phyloP scores from a whole-genome alignment of 2,797 vertebrate species.

The Huso huso region DNA sequence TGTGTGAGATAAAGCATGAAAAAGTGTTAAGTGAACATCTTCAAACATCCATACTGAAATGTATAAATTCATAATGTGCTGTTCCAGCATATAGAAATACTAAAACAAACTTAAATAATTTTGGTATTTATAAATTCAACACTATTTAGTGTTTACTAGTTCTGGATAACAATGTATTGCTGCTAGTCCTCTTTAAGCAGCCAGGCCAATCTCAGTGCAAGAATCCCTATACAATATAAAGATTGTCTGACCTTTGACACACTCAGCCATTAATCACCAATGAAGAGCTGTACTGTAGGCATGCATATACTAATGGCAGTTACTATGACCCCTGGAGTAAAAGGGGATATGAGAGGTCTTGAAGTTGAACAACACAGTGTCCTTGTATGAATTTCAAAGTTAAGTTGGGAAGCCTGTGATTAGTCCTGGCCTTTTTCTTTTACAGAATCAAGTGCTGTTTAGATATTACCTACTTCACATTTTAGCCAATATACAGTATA shows the following conservation, averaged over 20 bases:
- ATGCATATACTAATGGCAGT: slow-evolving; percentile 5
- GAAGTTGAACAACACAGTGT: slow-evolving; percentile 19
- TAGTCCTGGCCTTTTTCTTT: slow-evolving; percentile 14
- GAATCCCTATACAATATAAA: slow-evolving; percentile 27
- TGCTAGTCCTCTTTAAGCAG: too few relatives aligned
- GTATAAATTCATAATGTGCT: too few relatives aligned
- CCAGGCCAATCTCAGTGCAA: too few relatives aligned
- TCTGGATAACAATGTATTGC: too few relatives aligned
- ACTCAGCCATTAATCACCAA: slow-evolving; percentile 24
- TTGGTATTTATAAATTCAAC: too few relatives aligned
- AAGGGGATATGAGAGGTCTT: slow-evolving; percentile 15
- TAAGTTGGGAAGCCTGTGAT: slow-evolving; percentile 20
- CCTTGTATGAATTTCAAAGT: slow-evolving; percentile 20
- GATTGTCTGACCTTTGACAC: slow-evolving; percentile 27
- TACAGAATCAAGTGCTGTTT: slow-evolving; percentile 1
- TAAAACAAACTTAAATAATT: too few relatives aligned
- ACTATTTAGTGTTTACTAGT: too few relatives aligned
- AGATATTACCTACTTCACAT: neutral
- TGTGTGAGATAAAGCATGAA: too few relatives aligned
- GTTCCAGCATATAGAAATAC: too few relatives aligned
- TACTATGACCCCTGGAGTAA: slow-evolving; percentile 11
- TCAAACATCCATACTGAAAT: too few relatives aligned
- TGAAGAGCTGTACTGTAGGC: slow-evolving; percentile 10
- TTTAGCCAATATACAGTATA: neutral
- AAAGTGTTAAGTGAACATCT: too few relatives aligned